Percentiles rank a stretch among this genome's conserved stretches.
Conservation (phyloP, 1,140 invertebrate genomes). For the Hormaphis cornu region DNA sequence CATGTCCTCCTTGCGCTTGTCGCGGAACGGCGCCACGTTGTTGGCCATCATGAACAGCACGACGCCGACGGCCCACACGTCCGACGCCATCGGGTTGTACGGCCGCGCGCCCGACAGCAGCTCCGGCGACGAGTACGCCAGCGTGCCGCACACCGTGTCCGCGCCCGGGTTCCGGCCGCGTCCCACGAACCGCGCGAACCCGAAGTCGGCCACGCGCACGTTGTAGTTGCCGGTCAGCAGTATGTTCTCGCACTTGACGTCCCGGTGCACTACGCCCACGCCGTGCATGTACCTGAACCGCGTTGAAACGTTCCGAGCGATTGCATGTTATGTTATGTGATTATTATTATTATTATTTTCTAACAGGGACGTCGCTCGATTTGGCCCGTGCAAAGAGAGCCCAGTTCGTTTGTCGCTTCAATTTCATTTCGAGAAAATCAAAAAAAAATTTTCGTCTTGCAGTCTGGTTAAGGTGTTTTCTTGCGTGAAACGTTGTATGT, state of each 20-base stretch:
- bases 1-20: conserved; percentile 57
- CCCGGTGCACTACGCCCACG: conserved; percentile 75
- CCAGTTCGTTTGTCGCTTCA: too few relatives aligned
- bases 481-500: too few relatives aligned
- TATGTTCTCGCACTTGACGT: conserved; percentile 85
- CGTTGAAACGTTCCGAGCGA: too few relatives aligned
- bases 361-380: too few relatives aligned
- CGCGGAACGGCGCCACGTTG: conserved; percentile 71
- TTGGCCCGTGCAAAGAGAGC: too few relatives aligned
- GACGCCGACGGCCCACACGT: conserved; percentile 61
- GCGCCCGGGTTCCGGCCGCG: neutral
- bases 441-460: too few relatives aligned
- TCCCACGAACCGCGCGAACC: conserved; percentile 52
- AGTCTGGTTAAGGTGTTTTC: too few relatives aligned
- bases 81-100: conserved; percentile 46
- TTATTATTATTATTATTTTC: too few relatives aligned
- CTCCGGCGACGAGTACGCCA: conserved; percentile 62
- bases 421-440: too few relatives aligned
- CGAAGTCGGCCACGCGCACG: conserved; percentile 81
- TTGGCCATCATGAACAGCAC: conserved; percentile 63
- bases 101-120: conserved; percentile 56
- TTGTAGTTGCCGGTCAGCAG: conserved; percentile 68
- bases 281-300: conserved; percentile 75
- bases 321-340: too few relatives aligned
- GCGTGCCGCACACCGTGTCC: conserved; percentile 58